Base-by-base conservation (phyloP, 2,888 invertebrate genomes). In the Luffia ferchaultella region DNA sequence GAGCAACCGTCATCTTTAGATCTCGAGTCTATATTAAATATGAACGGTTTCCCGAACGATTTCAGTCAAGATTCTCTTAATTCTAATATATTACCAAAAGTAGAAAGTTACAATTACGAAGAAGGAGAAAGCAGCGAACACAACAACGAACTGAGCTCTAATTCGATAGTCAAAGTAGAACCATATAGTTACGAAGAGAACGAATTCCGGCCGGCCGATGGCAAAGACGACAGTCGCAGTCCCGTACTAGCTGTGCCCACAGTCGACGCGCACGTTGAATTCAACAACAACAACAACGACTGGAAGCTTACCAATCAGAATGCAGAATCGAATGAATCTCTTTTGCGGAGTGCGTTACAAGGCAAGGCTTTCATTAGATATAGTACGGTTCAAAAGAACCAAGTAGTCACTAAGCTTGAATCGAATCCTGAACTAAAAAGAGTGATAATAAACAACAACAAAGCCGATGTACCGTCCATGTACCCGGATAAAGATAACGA, bases 231-330 rank as follows among this genome's bases (percentile, higher is more conserved):
- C 42, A 65, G 73, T 20, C 70, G 68, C 54, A 77, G 72, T 65
- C 67, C 79, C 45, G 61, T 80, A 49, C 68, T 87, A 50, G 83
- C 82, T 53, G 85, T 86, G 50, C 86, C 87, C 16, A 66, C 87
- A 62, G 67, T 88, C 68, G 88, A 83, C 60, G 74, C 65, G 60
- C 74, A 73, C 68, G 70, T 71, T 47, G 82, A 86, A 86, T 86
- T 85, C 73, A 87, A 88, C 67, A 89, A 91, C 62, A 93, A 92
- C 67, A 92, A 93, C 70, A 93, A 93, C 71, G 92, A 93, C 70
- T 92, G 92, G 91, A 92, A 91, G 68, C 86, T 91, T 67, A 89
- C 90, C 51, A 89, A 92, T 67, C 90, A 92, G 71, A 92, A 91
- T 64, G 73, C 78, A 20, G 82, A 82, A 63, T 80, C 86, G 19